A percentile compares a stretch with the other conserved stretches of the same genome.
Conservation (phyloP, 1,140 invertebrate genomes). For the Neoseiulus cucumeris region DNA sequence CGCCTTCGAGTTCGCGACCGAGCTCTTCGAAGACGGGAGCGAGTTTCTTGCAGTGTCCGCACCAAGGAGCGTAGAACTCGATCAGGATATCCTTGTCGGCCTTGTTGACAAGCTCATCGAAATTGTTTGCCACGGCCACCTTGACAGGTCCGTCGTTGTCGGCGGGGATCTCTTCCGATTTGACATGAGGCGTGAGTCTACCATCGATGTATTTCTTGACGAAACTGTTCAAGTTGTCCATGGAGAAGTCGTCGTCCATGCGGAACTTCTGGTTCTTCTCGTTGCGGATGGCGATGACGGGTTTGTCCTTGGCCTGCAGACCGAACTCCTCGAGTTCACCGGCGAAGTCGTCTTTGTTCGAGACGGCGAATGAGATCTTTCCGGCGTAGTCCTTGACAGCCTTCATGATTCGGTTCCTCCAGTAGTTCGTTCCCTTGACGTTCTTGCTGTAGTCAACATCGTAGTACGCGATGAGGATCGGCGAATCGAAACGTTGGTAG, state of each 20-base stretch:
- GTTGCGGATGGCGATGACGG: conserved; percentile 60
- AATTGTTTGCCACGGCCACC: conserved; percentile 85
- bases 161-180: conserved; percentile 81
- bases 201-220: conserved; percentile 59
- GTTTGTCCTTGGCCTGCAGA: conserved; percentile 63
- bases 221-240: conserved; percentile 73
- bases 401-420: conserved; percentile 89
- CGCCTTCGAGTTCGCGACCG: conserved; percentile 69
- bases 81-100: conserved; percentile 79
- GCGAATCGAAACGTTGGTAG: conserved; percentile 55
- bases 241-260: conserved; percentile 69
- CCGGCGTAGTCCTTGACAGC: conserved; percentile 65
- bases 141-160: conserved; percentile 63
- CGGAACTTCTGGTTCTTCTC: conserved; percentile 67
- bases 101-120: conserved; percentile 80
- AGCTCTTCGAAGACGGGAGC: conserved; percentile 83
- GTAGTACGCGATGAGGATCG: conserved; percentile 77
- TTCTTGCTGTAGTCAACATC: conserved; percentile 92
- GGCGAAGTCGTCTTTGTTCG: conserved; percentile 76
- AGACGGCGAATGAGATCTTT: conserved; percentile 65
- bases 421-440: conserved; percentile 93
- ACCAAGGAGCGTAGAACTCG: conserved; percentile 40
- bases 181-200: conserved; percentile 73
- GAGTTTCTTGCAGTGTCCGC: conserved; percentile 93
- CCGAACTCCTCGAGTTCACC: conserved; percentile 85